Evolutionary conservation across 2,888 invertebrate genomes (phyloP).

Genomic region (Byasa hedistus): DNA sequence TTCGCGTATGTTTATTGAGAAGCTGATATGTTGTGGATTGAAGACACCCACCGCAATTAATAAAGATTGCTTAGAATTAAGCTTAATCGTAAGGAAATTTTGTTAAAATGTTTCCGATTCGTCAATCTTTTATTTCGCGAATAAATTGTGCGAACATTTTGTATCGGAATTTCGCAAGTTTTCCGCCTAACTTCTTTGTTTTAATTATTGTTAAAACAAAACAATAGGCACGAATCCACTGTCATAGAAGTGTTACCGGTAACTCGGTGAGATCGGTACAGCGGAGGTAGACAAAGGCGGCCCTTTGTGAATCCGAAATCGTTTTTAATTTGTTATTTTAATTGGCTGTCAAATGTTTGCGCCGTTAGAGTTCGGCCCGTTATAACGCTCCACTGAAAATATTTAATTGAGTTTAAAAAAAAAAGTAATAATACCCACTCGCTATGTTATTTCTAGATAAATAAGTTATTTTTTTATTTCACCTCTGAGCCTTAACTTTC

Average conservation of each 20-base stretch:
- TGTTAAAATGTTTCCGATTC: conserved; percentile 64
- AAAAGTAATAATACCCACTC: not conserved
- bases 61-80: not conserved
- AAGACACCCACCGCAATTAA: not conserved
- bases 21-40: too few species aligned
- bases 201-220: conserved; percentile 14
- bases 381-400: not conserved
- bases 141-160: conserved; percentile 64
- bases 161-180: conserved; percentile 50
- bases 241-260: conserved; percentile 18
- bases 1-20: too few species aligned
- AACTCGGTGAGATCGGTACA: conserved; percentile 12
- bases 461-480: too few species aligned
- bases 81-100: conserved; percentile 47
- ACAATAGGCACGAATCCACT: conserved; percentile 10
- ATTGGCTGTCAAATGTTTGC: conserved; percentile 25
- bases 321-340: conserved; percentile 27
- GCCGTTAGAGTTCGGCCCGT: conserved; percentile 3
- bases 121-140: conserved; percentile 56
- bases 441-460: too few species aligned
- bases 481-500: too few species aligned
- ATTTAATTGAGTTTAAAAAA: not conserved
- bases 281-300: conserved; percentile 17
- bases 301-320: conserved; percentile 9
- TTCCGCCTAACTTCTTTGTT: conserved; percentile 26